Conservation (phyloP, 2,113 vertebrate genomes). For the Trachemys scripta region DNA sequence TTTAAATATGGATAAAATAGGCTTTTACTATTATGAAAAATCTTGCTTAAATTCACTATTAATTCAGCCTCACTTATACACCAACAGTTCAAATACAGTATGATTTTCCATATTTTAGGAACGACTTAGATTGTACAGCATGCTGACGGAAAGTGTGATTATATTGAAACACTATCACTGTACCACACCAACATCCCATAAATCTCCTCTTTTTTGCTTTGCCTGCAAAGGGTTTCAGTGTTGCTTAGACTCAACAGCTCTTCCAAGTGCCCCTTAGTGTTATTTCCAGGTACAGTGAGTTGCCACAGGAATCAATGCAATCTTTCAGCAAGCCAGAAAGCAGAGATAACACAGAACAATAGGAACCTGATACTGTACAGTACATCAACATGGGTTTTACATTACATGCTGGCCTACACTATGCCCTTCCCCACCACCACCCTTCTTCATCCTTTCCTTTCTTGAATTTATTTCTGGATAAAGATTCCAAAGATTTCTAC, state of each 20-base stretch:
- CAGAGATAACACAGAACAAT: background rate
- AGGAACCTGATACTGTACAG: slow-evolving; percentile 21
- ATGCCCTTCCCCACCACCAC: background rate
- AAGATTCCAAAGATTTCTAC: background rate
- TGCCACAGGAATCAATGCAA: background rate
- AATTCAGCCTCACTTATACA: background rate
- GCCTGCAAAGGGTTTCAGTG: background rate
- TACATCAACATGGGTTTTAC: slow-evolving; percentile 12
- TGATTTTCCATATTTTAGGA: background rate
- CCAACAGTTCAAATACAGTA: background rate
- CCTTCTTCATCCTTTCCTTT: background rate
- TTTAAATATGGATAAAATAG: accelerated
- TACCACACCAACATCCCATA: background rate
- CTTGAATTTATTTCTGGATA: background rate
- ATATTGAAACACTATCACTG: background rate
- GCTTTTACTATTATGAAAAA: background rate
- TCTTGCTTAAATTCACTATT: background rate
- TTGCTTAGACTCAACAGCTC: background rate
- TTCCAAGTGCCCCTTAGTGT: background rate
- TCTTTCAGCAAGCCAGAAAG: background rate
- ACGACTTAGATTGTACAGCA: background rate
- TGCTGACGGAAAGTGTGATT: background rate
- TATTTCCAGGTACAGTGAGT: background rate
- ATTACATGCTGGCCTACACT: background rate
- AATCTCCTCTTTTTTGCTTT: background rate